phyloP scores from a whole-genome alignment of 2,797 vertebrate species.

The Schizopygopsis malacanthus region DNA sequence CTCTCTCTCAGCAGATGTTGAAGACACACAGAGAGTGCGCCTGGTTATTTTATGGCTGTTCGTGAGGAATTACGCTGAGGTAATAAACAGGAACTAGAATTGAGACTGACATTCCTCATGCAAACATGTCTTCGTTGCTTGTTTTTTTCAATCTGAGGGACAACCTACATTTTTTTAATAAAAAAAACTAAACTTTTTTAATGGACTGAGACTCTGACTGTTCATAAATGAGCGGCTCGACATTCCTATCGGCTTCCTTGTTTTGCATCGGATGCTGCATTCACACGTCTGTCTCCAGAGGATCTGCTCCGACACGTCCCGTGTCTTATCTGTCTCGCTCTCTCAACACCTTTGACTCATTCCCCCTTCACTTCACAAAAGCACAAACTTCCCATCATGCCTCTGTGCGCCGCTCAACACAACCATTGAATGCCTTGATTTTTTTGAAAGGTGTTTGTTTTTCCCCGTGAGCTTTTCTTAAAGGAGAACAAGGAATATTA shows the following conservation, averaged over 20 bases:
- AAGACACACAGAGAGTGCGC: neutral
- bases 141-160: neutral
- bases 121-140: neutral
- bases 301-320: constrained; percentile 18
- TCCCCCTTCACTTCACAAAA: constrained; percentile 10
- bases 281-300: neutral
- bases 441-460: constrained; percentile 9
- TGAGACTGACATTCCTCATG: neutral
- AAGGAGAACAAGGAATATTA: neutral
- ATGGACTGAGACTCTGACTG: neutral
- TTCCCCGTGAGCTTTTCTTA: neutral
- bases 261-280: neutral
- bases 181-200: neutral
- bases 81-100: constrained; percentile 12
- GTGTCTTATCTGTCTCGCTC: constrained; percentile 33
- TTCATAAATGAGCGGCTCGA: neutral
- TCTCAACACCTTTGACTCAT: constrained; percentile 34
- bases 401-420: neutral
- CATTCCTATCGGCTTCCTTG: neutral
- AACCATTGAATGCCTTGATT: neutral
- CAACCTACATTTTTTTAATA: too few relatives aligned
- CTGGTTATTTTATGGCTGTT: constrained; percentile 8
- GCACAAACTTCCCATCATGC: constrained; percentile 25
- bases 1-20: constrained; percentile 39
- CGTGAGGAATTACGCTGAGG: neutral